Evolutionary conservation across 2,113 vertebrate species (phyloP).

Genomic region (Lycocorax pyrrhopterus): DNA sequence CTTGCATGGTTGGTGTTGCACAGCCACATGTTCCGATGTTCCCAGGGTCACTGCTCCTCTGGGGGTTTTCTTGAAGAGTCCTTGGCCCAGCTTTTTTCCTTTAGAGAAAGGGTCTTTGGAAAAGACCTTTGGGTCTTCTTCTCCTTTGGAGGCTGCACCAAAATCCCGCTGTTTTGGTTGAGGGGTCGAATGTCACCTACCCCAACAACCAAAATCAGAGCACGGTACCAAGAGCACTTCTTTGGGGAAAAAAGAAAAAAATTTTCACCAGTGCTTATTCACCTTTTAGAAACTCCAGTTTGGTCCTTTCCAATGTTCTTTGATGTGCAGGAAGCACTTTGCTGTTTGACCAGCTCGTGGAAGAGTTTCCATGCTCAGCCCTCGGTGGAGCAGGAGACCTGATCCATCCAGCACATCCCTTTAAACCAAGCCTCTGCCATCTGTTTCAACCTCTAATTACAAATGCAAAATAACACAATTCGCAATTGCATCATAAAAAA

Average conservation of each 20-base stretch:
- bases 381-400: background rate
- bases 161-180: background rate
- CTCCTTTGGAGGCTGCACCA: background rate
- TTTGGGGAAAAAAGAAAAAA: background rate
- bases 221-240: fast-evolving
- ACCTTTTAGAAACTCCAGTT: background rate
- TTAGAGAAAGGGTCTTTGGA: background rate
- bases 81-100: background rate
- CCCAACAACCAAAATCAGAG: background rate
- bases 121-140: background rate
- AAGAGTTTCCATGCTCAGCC: background rate
- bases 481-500: constrained; percentile 68
- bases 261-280: background rate
- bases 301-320: background rate
- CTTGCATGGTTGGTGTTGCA: background rate
- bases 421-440: constrained; percentile 53
- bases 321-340: background rate
- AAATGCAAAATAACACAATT: constrained; percentile 71
- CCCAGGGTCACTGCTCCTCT: background rate
- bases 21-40: fast-evolving
- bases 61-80: background rate
- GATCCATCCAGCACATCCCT: background rate
- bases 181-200: fast-evolving
- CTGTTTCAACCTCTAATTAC: constrained; percentile 69
- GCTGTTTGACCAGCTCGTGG: background rate